Evolutionary conservation across 2,113 vertebrate genomes (phyloP).

Genomic region (Alligator sinensis): DNA sequence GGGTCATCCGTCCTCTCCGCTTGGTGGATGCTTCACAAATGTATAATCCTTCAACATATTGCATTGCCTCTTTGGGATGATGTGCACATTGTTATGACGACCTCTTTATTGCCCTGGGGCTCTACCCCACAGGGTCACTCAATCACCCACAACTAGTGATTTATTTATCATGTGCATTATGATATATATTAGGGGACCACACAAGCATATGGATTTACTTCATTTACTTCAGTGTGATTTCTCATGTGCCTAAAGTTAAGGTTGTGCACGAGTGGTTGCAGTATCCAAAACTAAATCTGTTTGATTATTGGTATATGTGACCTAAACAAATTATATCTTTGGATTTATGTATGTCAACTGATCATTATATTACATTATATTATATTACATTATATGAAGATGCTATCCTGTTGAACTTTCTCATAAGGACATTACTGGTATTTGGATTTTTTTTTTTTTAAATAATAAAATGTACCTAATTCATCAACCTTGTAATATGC

Average conservation of each 20-base stretch:
- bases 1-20: slow-evolving; percentile 60
- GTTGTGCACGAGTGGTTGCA: neutral
- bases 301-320: slow-evolving; percentile 12
- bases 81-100: neutral
- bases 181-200: too few relatives aligned
- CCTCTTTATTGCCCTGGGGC: slow-evolving; percentile 21
- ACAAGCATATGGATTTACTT: neutral
- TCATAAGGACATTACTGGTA: neutral
- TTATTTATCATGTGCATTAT: too few relatives aligned
- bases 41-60: neutral
- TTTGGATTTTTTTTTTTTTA: neutral
- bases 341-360: neutral
- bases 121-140: neutral
- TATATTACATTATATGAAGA: neutral
- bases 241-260: neutral
- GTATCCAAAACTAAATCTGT: slow-evolving; percentile 48
- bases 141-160: neutral
- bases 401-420: neutral
- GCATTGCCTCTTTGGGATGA: slow-evolving; percentile 31
- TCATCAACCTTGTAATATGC: neutral
- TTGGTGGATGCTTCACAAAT: slow-evolving; percentile 43
- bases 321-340: neutral
- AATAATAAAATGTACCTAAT: neutral
- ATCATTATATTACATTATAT: too few relatives aligned
- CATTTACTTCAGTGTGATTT: neutral